Evolutionary conservation across 2,797 vertebrate species (phyloP).

Genomic region (Hybognathus amarus): DNA sequence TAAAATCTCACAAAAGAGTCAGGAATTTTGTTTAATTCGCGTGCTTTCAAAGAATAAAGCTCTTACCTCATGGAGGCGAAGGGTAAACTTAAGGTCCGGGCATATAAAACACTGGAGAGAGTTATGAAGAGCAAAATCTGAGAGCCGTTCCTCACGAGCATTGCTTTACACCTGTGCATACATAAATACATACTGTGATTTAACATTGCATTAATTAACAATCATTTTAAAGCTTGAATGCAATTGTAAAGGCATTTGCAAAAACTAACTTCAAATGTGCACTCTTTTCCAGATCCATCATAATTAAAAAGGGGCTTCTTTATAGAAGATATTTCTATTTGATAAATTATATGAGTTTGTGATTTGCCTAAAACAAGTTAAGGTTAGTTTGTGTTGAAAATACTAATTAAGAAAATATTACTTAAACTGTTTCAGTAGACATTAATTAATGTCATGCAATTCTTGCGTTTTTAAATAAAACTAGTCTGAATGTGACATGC

Average conservation of each 20-base stretch:
- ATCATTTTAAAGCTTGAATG: not conserved
- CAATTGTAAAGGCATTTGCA: not conserved
- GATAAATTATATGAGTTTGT: not conserved
- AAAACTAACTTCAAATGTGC: not conserved
- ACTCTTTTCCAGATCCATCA: not conserved
- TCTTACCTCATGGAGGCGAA: slow-evolving; percentile 83
- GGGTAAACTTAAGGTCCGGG: slow-evolving; percentile 84
- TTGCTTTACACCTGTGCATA: slow-evolving; percentile 76
- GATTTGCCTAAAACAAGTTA: not conserved
- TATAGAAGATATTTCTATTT: not conserved
- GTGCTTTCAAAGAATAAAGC: not conserved
- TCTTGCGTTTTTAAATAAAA: not conserved
- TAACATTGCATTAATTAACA: not conserved
- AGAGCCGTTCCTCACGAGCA: slow-evolving; percentile 86
- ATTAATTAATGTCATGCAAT: not conserved
- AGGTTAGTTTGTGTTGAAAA: not conserved
- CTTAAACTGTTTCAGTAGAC: not conserved
- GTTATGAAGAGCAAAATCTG: slow-evolving; percentile 84
- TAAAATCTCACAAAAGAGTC: not conserved
- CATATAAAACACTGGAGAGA: slow-evolving; percentile 84
- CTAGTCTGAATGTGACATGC: not conserved
- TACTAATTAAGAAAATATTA: not conserved
- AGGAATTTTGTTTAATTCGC: not conserved
- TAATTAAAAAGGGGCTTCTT: not conserved
- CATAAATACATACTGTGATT: not conserved